Evolutionary conservation across 2,113 vertebrate genomes (phyloP).

Genomic region (Lepisosteus osseus): DNA sequence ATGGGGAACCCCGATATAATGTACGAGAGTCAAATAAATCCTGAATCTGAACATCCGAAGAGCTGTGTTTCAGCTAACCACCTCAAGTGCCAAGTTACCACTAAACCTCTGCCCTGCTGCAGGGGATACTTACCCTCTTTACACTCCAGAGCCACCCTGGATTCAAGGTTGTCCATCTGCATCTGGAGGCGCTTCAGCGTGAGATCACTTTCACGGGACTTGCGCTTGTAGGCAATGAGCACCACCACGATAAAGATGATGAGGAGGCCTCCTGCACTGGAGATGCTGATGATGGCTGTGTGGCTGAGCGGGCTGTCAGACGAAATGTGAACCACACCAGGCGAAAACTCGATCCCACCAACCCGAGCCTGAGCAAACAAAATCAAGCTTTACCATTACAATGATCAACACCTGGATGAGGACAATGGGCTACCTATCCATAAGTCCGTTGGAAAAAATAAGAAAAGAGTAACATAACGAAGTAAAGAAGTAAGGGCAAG

Average conservation of each 20-base stretch:
- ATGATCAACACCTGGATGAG: too few relatives aligned
- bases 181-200: slow-evolving; percentile 95
- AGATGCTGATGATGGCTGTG: slow-evolving; percentile 94
- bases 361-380: slow-evolving; percentile 77
- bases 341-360: slow-evolving; percentile 92
- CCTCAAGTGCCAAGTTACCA: background rate
- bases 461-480: too few relatives aligned
- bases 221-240: slow-evolving; percentile 95
- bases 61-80: too few relatives aligned
- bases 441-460: too few relatives aligned
- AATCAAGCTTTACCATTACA: background rate
- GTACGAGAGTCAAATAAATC: too few relatives aligned
- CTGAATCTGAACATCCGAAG: too few relatives aligned
- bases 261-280: slow-evolving; percentile 85
- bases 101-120: background rate
- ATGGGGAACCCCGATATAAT: too few relatives aligned
- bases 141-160: slow-evolving; percentile 94
- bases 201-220: slow-evolving; percentile 93
- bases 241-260: slow-evolving; percentile 95
- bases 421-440: too few relatives aligned
- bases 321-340: slow-evolving; percentile 92
- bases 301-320: slow-evolving; percentile 94
- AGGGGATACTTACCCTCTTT: slow-evolving; percentile 80
- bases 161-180: slow-evolving; percentile 99
- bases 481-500: too few relatives aligned